Conservation (phyloP, 2,797 vertebrate species). For the Chiroxiphia lanceolata region DNA sequence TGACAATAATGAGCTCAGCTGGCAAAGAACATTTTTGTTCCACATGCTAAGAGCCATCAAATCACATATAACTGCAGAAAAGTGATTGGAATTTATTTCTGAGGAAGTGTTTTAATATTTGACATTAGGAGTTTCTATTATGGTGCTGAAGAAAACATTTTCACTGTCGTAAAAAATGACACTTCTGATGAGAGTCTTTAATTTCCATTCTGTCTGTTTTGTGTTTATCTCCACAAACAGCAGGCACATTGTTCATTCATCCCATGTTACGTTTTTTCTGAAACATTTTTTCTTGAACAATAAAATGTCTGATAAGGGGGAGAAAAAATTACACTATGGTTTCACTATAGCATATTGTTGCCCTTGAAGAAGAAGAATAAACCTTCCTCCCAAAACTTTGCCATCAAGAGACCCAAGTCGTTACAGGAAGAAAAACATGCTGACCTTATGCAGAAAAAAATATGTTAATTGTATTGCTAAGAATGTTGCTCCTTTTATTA, state of each 20-base stretch:
- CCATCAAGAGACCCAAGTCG: not conserved
- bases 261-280: not conserved
- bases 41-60: not conserved
- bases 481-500: not conserved
- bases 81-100: not conserved
- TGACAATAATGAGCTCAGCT: not conserved
- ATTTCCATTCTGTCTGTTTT: not conserved
- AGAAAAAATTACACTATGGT: not conserved
- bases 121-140: not conserved
- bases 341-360: not conserved
- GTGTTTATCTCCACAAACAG: not conserved
- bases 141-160: not conserved
- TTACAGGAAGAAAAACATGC: not conserved
- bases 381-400: not conserved
- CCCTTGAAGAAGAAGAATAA: conserved; percentile 25
- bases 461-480: not conserved
- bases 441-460: not conserved
- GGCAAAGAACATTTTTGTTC: not conserved
- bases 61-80: not conserved
- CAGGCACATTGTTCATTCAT: not conserved
- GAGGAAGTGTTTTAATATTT: not conserved
- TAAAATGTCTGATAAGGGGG: not conserved
- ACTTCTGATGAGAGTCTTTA: not conserved
- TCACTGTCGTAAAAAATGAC: not conserved
- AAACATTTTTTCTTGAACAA: conserved; percentile 20